Percentiles rank a stretch among this genome's conserved stretches.
Evolutionary conservation across 1,140 invertebrate species (phyloP).

Genomic region (Drosophila auraria): DNA sequence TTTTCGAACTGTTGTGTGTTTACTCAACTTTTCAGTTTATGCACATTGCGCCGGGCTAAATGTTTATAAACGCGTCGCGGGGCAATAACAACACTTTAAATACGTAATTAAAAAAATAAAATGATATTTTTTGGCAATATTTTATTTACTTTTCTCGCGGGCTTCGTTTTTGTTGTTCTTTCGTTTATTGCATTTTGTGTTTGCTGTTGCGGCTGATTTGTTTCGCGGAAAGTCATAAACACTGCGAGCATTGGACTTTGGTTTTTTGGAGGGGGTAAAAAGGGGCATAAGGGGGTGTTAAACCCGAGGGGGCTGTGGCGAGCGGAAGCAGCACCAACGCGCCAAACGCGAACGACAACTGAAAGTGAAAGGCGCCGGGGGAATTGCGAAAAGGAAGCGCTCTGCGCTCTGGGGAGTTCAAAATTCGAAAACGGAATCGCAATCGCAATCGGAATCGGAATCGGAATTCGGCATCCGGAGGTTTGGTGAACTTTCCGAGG

Average conservation of each 20-base stretch:
- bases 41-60: conserved; percentile 38
- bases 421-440: conserved; percentile 27
- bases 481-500: conserved; percentile 38
- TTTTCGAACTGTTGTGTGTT: conserved; percentile 42
- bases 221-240: conserved; percentile 54
- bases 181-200: conserved; percentile 62
- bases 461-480: conserved; percentile 11
- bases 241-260: conserved; percentile 56
- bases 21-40: conserved; percentile 49
- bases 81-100: conserved; percentile 54
- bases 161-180: conserved; percentile 19
- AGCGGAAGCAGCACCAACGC: conserved; percentile 59
- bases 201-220: conserved; percentile 35
- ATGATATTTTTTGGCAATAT: conserved; percentile 52
- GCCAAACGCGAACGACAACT: conserved; percentile 42
- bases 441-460: conserved; percentile 18
- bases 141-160: conserved; percentile 44
- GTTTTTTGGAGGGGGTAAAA: background rate
- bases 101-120: conserved; percentile 69
- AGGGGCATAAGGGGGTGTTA: conserved; percentile 15
- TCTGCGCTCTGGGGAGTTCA: conserved; percentile 33
- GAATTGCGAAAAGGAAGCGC: conserved; percentile 63
- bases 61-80: conserved; percentile 63
- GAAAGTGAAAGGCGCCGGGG: conserved; percentile 72
- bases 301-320: conserved; percentile 13